Evolutionary conservation across 2,888 invertebrate species (phyloP), one percentile per base, ranked within the genome.

Genomic region (Chloroclystis v-ata): DNA sequence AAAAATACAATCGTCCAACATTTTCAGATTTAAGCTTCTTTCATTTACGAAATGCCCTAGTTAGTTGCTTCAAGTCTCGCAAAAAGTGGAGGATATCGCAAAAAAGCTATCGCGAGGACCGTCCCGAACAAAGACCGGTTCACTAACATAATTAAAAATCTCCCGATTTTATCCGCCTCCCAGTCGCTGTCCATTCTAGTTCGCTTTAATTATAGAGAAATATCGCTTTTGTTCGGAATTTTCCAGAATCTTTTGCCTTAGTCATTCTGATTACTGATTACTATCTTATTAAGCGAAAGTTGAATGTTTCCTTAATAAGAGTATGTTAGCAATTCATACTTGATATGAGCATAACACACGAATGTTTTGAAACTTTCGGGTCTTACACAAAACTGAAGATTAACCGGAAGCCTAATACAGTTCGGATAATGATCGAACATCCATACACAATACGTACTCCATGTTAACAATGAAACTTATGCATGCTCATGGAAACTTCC

Each of bases 141-240:
- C 69, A 67, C 69, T 72, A 72, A 72, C 69, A 67, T 69, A 69
- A 72, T 72, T 69, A 72, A 72, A 72, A 69, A 53, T 62, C 65
- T 65, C 68, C 63, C 64, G 69, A 68, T 66, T 65, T 64, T 57
- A 62, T 63, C 63, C 57, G 52, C 48, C 52, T 53, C 57, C 54
- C 60, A 60, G 63, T 65, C 65, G 60, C 57, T 52, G 63, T 62
- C 65, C 63, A 61, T 63, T 67, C 63, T 60, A 56, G 64, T 60
- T 59, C 66, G 57, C 63, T 63, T 63, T 69, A 62, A 66, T 69
- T 68, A 67, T 62, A 60, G 60, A 61, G 62, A 67, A 64, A 67
- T 60, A 69, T 63, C 59, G 49, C 49, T 56, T 54, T 52, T 49
- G 49, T 46, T 51, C 42, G 42, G 51, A 47, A 44, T 30, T 50